Evolutionary conservation across 2,797 vertebrate species (phyloP).

Genomic region (Anguilla pacifica): DNA sequence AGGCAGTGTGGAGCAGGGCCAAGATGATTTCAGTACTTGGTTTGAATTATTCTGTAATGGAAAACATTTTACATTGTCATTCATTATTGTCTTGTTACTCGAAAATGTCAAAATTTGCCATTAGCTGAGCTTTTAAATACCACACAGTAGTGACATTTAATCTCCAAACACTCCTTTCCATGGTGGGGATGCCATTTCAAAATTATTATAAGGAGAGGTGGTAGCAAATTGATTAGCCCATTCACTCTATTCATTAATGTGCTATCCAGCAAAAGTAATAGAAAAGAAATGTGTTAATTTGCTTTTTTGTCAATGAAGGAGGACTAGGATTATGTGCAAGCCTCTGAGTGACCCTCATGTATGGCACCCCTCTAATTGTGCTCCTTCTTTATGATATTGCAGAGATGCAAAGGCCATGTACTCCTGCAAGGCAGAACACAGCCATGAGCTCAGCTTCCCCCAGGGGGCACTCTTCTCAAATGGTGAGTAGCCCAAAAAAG

Average conservation of each 20-base stretch:
- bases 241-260: not conserved
- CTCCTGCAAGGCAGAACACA: conserved; percentile 96
- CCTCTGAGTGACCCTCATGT: not conserved
- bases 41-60: not conserved
- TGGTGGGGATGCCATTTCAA: not conserved
- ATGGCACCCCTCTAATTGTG: conserved; percentile 27
- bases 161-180: not conserved
- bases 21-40: not conserved
- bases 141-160: not conserved
- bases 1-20: not conserved
- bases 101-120: not conserved
- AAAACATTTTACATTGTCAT: not conserved
- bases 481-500: conserved; percentile 71
- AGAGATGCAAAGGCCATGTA: conserved; percentile 97
- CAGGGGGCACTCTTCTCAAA: conserved; percentile 93
- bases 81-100: not conserved
- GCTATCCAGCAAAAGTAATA: not conserved
- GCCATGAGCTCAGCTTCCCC: conserved; percentile 96
- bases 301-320: not conserved
- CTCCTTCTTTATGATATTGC: conserved; percentile 52
- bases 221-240: not conserved
- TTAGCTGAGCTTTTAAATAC: not conserved
- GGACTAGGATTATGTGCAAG: not conserved
- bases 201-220: not conserved
- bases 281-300: not conserved